Conservation (phyloP, 2,113 vertebrate species). For the Vulpes lagopus region DNA sequence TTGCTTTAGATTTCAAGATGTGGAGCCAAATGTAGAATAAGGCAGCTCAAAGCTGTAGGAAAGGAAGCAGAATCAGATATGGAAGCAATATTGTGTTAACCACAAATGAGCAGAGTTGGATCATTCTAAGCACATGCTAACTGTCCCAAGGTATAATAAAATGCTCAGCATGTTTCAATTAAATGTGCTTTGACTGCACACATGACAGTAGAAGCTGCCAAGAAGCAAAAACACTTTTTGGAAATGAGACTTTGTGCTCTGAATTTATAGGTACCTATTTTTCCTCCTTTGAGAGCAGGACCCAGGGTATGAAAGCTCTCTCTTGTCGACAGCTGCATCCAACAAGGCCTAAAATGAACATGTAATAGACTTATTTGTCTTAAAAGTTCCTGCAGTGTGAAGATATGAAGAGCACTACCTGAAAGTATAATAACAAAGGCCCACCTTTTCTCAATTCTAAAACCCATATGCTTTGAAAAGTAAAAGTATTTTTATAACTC, state of each 20-base stretch:
- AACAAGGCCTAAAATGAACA: constrained; percentile 13
- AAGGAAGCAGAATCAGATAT: constrained; percentile 54
- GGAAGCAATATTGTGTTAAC: constrained; percentile 42
- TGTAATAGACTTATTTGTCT: background rate
- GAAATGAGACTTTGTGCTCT: constrained; percentile 46
- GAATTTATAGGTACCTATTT: constrained; percentile 56
- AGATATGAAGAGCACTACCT: background rate
- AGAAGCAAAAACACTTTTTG: constrained; percentile 43
- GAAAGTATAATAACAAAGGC: background rate
- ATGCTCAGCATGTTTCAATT: constrained; percentile 56
- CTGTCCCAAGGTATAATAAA: constrained; percentile 62
- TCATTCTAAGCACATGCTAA: constrained; percentile 64
- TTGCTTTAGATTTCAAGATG: constrained; percentile 63
- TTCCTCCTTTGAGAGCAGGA: constrained; percentile 42
- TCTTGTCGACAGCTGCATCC: background rate
- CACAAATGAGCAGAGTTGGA: constrained; percentile 68
- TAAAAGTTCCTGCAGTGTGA: background rate
- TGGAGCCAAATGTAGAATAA: constrained; percentile 45
- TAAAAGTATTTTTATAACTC: constrained; percentile 59
- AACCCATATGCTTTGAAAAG: constrained; percentile 47
- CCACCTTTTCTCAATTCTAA: constrained; percentile 21
- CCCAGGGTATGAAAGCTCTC: background rate
- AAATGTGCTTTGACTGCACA: constrained; percentile 46
- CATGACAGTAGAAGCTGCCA: constrained; percentile 52
- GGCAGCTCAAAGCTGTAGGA: constrained; percentile 46